phyloP scores from a whole-genome alignment of 2,113 vertebrate species.

The Empidonax alnorum region DNA sequence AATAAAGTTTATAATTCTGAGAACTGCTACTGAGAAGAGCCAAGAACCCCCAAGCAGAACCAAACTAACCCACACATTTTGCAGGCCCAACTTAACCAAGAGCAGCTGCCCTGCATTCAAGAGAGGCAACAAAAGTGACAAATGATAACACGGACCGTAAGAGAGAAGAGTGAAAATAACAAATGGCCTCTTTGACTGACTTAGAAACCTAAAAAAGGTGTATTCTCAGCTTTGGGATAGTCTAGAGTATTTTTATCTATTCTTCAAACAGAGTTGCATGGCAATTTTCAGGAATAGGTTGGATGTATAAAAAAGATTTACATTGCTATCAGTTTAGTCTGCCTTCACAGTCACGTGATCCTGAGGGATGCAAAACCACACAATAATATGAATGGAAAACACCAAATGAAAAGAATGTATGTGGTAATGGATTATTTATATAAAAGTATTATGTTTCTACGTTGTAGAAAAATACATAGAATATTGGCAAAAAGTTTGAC shows the following conservation, averaged over 20 bases:
- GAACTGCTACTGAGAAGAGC: background rate
- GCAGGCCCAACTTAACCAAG: background rate
- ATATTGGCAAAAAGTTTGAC: background rate
- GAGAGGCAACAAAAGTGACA: background rate
- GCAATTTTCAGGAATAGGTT: background rate
- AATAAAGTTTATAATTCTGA: background rate
- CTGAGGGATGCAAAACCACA: background rate
- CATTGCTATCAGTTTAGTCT: background rate
- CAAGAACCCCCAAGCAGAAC: background rate
- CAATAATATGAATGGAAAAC: background rate
- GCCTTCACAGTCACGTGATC: background rate
- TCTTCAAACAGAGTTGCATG: background rate
- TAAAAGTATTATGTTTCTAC: background rate
- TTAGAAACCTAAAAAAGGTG: background rate
- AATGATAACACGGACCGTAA: background rate
- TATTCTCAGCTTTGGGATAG: background rate
- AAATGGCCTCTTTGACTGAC: background rate
- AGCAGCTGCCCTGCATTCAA: constrained; percentile 4
- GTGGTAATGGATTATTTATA: background rate
- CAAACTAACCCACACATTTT: background rate
- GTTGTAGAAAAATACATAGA: background rate
- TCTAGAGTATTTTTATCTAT: background rate
- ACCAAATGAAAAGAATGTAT: background rate
- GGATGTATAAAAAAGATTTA: background rate
- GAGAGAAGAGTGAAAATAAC: background rate